Conservation (phyloP, 2,888 invertebrate genomes). For the Scrobipalpa atriplicella region DNA sequence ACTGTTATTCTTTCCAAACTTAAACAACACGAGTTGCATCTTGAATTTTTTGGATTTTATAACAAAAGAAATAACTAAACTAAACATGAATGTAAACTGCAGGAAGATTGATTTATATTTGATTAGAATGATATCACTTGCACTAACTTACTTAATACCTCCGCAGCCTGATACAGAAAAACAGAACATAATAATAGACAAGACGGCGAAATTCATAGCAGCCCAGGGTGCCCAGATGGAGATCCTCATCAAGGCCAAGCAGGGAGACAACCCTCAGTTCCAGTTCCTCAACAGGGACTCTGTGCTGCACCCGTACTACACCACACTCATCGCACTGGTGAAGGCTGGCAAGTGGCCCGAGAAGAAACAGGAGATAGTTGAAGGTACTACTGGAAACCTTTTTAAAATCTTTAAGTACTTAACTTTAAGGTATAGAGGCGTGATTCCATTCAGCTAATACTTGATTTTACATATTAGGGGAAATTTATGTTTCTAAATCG, state of each 20-base stretch:
- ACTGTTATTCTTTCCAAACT: no score
- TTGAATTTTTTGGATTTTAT: no score
- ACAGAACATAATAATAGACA: slow-evolving; percentile 96
- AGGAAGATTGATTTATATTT: no score
- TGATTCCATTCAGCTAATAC: no score
- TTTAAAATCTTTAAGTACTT: no score
- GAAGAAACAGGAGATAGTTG: slow-evolving; percentile 57
- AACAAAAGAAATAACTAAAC: no score
- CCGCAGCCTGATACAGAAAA: slow-evolving; percentile 93
- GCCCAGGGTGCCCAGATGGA: slow-evolving; percentile 99
- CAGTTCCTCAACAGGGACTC: slow-evolving; percentile 95
- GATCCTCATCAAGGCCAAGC: slow-evolving; percentile 98
- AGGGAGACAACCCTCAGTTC: slow-evolving; percentile 96
- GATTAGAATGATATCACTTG: no score
- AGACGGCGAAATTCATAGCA: slow-evolving; percentile 94
- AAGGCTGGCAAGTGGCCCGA: slow-evolving; percentile 72
- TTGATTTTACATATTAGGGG: no score
- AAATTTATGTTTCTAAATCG: no score
- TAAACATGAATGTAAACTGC: no score
- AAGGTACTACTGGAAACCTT: slow-evolving; percentile 50
- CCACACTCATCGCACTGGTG: slow-evolving; percentile 82
- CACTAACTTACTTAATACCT: slow-evolving; percentile 21
- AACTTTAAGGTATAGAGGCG: no score
- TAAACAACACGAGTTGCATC: no score
- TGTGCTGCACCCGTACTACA: slow-evolving; percentile 93